Evolutionary conservation across 2,113 vertebrate species (phyloP).

Genomic region (Pyxicephalus adspersus): DNA sequence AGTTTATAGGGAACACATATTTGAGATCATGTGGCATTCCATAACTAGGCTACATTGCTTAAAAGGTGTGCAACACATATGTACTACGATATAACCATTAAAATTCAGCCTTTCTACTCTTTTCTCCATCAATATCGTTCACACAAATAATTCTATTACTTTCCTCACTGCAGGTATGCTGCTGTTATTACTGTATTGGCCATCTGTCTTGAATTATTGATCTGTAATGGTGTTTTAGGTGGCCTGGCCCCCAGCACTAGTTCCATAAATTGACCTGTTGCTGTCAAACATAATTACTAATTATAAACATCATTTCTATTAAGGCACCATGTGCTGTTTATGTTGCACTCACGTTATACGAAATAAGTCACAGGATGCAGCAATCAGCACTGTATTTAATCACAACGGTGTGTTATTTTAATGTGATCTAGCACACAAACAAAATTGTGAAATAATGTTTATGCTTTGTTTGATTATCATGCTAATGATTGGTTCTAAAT

Average conservation of each 20-base stretch:
- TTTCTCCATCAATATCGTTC: no score
- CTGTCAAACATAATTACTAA: slow-evolving; percentile 37
- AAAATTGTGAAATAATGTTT: no score
- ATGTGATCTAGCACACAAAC: no score
- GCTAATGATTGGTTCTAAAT: no score
- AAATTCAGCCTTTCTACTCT: no score
- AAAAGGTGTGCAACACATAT: no score
- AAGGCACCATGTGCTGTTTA: background rate
- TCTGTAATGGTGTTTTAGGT: background rate
- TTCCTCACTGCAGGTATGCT: background rate
- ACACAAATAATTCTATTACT: no score
- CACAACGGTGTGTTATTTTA: background rate
- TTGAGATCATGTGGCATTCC: no score
- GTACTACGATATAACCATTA: no score
- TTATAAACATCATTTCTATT: slow-evolving; percentile 34
- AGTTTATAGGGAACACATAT: no score
- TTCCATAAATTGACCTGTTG: slow-evolving; percentile 13
- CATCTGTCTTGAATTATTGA: slow-evolving; percentile 45
- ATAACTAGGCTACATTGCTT: no score
- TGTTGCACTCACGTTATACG: background rate
- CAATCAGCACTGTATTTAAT: slow-evolving; percentile 4
- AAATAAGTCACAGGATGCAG: slow-evolving; percentile 21
- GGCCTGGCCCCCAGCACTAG: background rate
- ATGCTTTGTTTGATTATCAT: no score
- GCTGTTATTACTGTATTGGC: background rate